These are phyloP conservation scores for Crenichthys baileyi DNA, from an alignment of 2,797 vertebrate species.

Conservation along the genomic window DNA sequence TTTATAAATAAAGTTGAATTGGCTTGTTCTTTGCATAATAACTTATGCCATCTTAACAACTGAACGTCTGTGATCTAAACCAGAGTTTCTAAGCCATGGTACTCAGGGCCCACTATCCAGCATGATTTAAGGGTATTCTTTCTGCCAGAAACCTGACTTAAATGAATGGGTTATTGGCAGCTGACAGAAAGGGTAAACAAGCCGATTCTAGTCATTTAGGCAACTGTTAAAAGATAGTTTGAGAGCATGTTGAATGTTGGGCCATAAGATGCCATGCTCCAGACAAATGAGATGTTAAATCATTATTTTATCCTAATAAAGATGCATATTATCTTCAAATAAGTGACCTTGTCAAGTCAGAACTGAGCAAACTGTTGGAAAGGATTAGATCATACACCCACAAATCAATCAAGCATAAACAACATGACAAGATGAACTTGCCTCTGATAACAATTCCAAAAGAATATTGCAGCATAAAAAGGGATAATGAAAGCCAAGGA, in stretches of 20 bases:
- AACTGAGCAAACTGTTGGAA: conserved; percentile 45
- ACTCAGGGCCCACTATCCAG: no score
- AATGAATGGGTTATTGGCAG: not conserved
- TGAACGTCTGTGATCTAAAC: no score
- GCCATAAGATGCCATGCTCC: conserved; percentile 17
- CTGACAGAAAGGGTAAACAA: conserved; percentile 63
- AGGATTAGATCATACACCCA: conserved; percentile 56
- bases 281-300: conserved; percentile 75
- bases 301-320: conserved; percentile 71
- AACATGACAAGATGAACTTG: conserved; percentile 67
- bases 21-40: no score
- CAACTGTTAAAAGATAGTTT: conserved; percentile 65
- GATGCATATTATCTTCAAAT: conserved; percentile 77
- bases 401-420: conserved; percentile 80
- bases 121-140: not conserved
- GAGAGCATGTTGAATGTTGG: conserved; percentile 40
- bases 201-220: conserved; percentile 50
- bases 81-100: no score
- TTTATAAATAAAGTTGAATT: no score
- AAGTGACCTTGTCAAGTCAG: conserved; percentile 71
- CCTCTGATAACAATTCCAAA: conserved; percentile 68
- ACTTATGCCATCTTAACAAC: no score
- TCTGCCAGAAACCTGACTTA: conserved; percentile 14
- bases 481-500: conserved; percentile 76
- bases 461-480: conserved; percentile 76